Conservation (phyloP, 30 jellyfish, hydroid and myxozoan genomes). For the Nemopilema nomurai region DNA sequence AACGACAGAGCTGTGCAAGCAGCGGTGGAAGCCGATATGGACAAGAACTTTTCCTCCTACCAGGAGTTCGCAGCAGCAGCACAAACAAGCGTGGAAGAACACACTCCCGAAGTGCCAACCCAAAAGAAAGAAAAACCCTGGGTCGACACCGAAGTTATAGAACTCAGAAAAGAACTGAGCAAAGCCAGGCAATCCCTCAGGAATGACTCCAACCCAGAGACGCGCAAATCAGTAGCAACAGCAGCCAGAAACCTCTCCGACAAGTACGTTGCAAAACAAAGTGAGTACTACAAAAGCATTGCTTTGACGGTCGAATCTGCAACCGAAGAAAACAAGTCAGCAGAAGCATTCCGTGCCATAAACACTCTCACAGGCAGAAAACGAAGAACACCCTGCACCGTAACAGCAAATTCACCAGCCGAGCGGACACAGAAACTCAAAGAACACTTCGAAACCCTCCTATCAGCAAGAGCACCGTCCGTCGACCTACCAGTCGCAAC, state of each 20-base stretch:
- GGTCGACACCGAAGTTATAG: too few relatives aligned
- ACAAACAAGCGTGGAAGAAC: too few relatives aligned
- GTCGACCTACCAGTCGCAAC: not conserved
- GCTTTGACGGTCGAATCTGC: not conserved
- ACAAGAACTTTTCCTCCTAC: not conserved
- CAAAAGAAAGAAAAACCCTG: too few relatives aligned
- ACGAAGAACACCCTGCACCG: not conserved
- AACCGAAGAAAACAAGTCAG: not conserved
- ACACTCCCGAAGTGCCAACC: too few relatives aligned
- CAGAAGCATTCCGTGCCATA: not conserved
- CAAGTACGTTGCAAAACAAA: not conserved
- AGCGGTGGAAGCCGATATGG: not conserved
- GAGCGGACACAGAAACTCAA: not conserved
- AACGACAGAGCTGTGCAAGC: not conserved
- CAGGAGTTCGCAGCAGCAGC: not conserved
- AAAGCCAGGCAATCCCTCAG: too few relatives aligned
- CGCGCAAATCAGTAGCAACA: too few relatives aligned
- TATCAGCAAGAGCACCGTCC: not conserved
- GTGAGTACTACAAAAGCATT: not conserved
- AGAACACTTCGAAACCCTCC: not conserved
- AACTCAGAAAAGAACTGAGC: too few relatives aligned
- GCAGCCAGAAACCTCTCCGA: not conserved
- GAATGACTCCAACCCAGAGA: too few relatives aligned
- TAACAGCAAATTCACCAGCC: not conserved
- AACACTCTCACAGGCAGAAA: not conserved